These are phyloP conservation scores for Eudyptes chrysolophus DNA, from an alignment of 2,113 vertebrate genomes.

Conservation along the genomic window DNA sequence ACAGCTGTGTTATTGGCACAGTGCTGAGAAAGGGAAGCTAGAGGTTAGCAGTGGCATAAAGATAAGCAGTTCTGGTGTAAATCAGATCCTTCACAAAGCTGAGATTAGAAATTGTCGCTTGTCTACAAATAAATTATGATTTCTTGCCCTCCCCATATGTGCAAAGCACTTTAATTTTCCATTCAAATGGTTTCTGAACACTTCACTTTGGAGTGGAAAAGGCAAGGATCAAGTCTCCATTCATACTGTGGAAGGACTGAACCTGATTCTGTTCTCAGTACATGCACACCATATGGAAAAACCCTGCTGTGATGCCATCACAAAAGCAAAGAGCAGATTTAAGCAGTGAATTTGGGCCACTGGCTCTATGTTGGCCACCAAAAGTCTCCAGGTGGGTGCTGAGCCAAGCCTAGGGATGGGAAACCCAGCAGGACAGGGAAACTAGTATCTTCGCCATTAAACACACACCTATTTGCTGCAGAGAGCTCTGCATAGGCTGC, in stretches of 20 bases:
- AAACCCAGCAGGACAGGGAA: not conserved
- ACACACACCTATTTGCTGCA: not conserved
- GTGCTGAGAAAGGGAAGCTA: constrained; percentile 28
- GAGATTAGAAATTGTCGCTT: constrained; percentile 33
- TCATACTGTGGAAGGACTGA: not conserved
- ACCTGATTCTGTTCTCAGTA: not conserved
- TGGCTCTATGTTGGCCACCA: not conserved
- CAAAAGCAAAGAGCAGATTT: not conserved
- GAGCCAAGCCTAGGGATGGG: not conserved
- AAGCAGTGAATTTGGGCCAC: not conserved
- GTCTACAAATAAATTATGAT: constrained; percentile 13
- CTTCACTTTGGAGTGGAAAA: not conserved
- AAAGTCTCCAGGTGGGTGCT: not conserved
- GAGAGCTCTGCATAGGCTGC: not conserved
- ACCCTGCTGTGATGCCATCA: rapidly evolving
- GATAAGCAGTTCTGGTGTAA: constrained; percentile 52
- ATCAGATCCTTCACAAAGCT: constrained; percentile 35
- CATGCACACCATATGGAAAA: not conserved
- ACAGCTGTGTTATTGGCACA: constrained; percentile 59
- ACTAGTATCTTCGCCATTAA: rapidly evolving
- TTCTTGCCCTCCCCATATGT: constrained; percentile 8
- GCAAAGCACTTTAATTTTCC: constrained; percentile 3
- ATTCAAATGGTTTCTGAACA: not conserved
- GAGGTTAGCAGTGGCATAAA: constrained; percentile 13
- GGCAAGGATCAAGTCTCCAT: not conserved